A percentile compares a stretch with the other conserved stretches of the same genome.
Conservation (phyloP, 2,113 vertebrate genomes). For the Campylorhamphus procurvoides region DNA sequence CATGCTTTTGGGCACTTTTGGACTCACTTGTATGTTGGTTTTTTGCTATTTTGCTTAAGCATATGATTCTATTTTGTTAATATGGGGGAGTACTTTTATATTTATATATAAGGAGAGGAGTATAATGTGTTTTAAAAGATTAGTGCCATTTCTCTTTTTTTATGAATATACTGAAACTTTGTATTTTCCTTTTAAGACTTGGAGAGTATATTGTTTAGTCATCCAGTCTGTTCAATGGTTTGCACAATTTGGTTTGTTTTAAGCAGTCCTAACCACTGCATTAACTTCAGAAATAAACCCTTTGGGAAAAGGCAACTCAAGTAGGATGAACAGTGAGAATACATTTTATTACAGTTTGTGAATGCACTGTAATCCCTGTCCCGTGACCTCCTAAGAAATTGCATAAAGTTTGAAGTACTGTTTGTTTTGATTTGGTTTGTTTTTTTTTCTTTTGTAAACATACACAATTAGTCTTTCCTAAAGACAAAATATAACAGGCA, state of each 20-base stretch:
- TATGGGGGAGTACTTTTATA: neutral
- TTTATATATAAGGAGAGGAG: neutral
- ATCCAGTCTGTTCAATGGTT: neutral
- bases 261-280: neutral
- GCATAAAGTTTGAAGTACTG: neutral
- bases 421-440: neutral
- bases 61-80: neutral
- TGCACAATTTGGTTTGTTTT: neutral
- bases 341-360: neutral
- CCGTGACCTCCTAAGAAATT: neutral
- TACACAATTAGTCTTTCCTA: neutral
- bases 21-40: neutral
- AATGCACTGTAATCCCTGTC: accelerated
- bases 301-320: neutral
- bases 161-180: neutral
- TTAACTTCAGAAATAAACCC: neutral
- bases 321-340: neutral
- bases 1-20: neutral
- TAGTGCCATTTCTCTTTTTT: neutral
- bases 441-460: neutral
- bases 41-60: neutral
- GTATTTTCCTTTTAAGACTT: neutral
- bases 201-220: neutral
- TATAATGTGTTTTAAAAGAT: neutral
- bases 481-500: neutral